phyloP scores from a whole-genome alignment of 2,888 invertebrate species.

The Ormyrus rosae region DNA sequence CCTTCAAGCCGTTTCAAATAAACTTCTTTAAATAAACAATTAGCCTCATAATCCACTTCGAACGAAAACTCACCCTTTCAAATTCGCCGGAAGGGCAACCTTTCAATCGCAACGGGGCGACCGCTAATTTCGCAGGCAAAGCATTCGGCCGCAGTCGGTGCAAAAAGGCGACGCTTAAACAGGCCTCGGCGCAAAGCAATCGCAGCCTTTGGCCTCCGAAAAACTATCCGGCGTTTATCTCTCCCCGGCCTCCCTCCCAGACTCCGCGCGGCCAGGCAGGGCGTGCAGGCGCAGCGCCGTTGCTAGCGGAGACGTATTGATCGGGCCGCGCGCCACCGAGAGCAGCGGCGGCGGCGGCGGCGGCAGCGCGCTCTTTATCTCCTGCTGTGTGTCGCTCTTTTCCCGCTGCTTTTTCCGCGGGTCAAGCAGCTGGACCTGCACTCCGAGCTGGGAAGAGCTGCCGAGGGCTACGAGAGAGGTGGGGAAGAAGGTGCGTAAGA shows the following conservation, averaged over 20 bases:
- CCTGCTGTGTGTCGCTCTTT: background rate
- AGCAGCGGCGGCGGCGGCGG: conserved; percentile 24
- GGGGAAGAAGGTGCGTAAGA: no score
- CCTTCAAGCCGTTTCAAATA: no score
- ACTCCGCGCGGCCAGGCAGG: background rate
- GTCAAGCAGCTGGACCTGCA: background rate
- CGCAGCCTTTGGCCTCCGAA: conserved; percentile 4
- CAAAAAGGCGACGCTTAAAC: background rate
- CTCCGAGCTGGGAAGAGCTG: no score
- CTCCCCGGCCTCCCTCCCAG: background rate
- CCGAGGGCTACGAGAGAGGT: no score
- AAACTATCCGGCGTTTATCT: conserved; percentile 52
- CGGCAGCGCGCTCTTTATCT: background rate
- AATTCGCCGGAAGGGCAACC: background rate
- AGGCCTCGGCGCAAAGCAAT: background rate
- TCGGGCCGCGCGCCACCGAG: conserved; percentile 66
- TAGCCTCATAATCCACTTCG: no score
- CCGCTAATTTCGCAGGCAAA: conserved; percentile 14
- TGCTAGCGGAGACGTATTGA: conserved; percentile 70
- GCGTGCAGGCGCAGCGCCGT: conserved; percentile 23
- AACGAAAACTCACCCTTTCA: no score
- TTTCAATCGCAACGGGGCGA: background rate
- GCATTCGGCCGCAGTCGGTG: background rate
- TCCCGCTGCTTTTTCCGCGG: conserved; percentile 24
- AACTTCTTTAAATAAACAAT: no score